These are phyloP conservation scores for Zoanthus solanderi DNA, from an alignment of 92 coral and sea anemone species.

Conservation along the genomic window DNA sequence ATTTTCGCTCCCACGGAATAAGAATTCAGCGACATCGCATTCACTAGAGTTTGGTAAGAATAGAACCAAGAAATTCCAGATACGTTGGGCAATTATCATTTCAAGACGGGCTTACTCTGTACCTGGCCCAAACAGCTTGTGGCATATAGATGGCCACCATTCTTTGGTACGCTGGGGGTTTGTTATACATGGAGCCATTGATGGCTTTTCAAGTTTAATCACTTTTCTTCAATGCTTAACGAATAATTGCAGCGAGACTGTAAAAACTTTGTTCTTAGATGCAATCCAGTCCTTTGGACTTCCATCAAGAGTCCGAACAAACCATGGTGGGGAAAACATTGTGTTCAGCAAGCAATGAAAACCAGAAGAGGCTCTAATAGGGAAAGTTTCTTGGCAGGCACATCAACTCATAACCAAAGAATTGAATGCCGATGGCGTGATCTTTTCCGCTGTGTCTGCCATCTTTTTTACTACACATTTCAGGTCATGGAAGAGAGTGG, in stretches of 20 bases:
- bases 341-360: slow-evolving; percentile 52
- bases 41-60: slow-evolving; percentile 24
- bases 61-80: slow-evolving; percentile 23
- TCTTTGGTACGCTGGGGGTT: neutral
- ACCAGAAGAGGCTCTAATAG: slow-evolving; percentile 62
- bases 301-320: slow-evolving; percentile 61
- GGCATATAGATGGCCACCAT: slow-evolving; percentile 63
- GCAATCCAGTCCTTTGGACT: slow-evolving; percentile 14
- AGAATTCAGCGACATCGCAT: slow-evolving; percentile 20
- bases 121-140: slow-evolving; percentile 41
- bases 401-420: neutral
- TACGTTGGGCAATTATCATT: slow-evolving; percentile 42
- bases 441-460: slow-evolving; percentile 50
- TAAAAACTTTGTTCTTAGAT: neutral
- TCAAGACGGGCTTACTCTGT: slow-evolving; percentile 32
- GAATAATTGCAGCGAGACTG: slow-evolving; percentile 22
- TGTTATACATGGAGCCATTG: slow-evolving; percentile 53
- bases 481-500: slow-evolving; percentile 62
- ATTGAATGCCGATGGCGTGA: slow-evolving; percentile 70
- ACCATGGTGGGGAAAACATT: slow-evolving; percentile 65
- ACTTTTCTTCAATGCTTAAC: slow-evolving; percentile 34
- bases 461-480: slow-evolving; percentile 59
- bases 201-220: slow-evolving; percentile 38
- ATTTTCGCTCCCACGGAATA: slow-evolving; percentile 3
- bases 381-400: slow-evolving; percentile 65